Evolutionary conservation across 2,797 vertebrate genomes (phyloP), one percentile per base, ranked within the genome.

Genomic region (Danio choprae): DNA sequence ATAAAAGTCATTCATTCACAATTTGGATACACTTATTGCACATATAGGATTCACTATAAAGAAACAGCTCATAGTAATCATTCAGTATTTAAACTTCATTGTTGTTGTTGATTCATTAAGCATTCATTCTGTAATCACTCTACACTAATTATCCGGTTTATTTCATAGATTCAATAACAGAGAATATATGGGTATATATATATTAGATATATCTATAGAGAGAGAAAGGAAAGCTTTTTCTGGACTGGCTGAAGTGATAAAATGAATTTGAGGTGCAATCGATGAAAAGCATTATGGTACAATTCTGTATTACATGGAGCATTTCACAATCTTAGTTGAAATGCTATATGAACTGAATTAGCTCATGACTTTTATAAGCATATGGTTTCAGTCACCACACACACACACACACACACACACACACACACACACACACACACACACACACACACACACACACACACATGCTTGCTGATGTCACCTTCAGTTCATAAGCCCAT

Each of bases 401-500:
- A 20, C 9, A 41, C 36, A 18, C n/a, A 20, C 10, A 20, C 9
- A 41, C 36, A 18, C n/a, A 20, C 10, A 20, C 7, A 62, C 22
- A 63, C 51, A 20, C 9, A 41, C 36, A 18, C n/a, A 20, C 10
- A 20, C 7, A 62, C 22, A 63, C 51, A 20, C 9, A 41, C 36
- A 18, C n/a, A 20, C 10, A 20, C 7, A 62, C 22, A 63, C 51
- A 20, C 9, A 41, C 36, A 18, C n/a, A 20, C 10, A 20, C n/a
- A 16, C 46, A 53, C 56, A 79, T 55, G 53, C 29, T 29, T n/a
- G 4, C 69, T 79, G 48, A 79, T 79, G 77, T 79, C 77, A 79
- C 46, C 77, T 72, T 79, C 36, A 55, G 13, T 79, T 72, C 58
- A 22, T 55, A 43, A 5, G 15, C 4, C 67, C 38, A 36, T 63